A percentile compares a stretch with the other conserved stretches of the same genome.
phyloP scores from a whole-genome alignment of 2,888 invertebrate species.

The Rotaria macrura region DNA sequence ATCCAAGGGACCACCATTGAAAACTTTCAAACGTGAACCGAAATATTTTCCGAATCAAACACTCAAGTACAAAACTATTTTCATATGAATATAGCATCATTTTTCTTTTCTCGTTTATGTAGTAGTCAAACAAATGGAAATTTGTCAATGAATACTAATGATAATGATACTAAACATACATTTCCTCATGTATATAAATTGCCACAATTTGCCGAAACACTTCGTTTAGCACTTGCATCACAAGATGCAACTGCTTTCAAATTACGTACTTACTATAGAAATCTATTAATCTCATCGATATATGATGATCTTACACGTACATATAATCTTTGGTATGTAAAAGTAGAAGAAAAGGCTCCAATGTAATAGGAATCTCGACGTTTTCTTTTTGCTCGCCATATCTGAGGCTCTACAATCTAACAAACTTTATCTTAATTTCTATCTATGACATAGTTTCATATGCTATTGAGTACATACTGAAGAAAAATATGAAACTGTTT shows the following conservation, averaged over 20 bases:
- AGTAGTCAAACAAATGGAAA: background rate
- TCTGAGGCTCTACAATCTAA: no score
- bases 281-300: background rate
- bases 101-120: background rate
- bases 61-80: background rate
- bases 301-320: background rate
- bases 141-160: background rate
- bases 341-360: no score
- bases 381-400: no score
- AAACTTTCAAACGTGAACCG: background rate
- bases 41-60: background rate
- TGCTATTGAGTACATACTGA: no score
- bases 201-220: slow-evolving; percentile 6
- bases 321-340: slow-evolving; percentile 14
- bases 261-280: slow-evolving; percentile 8
- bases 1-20: background rate
- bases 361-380: no score
- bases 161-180: slow-evolving; percentile 8
- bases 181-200: slow-evolving; percentile 17
- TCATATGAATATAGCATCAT: no score
- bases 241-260: background rate
- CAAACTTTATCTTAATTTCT: no score
- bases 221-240: background rate
- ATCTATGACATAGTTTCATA: no score
- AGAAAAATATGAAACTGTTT: no score